Evolutionary conservation across 2,797 vertebrate genomes (phyloP).

Genomic region (Aplochiton taeniatus): DNA sequence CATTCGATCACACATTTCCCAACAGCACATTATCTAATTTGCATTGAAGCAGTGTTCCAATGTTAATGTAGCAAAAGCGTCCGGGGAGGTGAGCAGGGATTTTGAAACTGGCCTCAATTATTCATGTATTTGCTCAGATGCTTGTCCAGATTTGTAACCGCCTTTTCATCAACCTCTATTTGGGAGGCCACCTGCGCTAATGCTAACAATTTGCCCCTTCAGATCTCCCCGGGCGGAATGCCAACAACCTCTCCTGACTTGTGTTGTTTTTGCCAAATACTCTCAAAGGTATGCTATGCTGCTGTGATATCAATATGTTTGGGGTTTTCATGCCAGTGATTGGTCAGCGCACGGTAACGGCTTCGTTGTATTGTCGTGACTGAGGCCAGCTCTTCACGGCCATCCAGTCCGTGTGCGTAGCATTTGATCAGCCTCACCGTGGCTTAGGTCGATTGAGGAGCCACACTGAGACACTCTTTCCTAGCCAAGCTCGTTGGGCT

Average conservation of each 20-base stretch:
- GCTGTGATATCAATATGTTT: neutral
- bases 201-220: slow-evolving; percentile 25
- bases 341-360: neutral
- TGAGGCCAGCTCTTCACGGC: no score
- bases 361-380: no score
- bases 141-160: slow-evolving; percentile 52
- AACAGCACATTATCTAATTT: slow-evolving; percentile 31
- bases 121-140: slow-evolving; percentile 51
- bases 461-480: no score
- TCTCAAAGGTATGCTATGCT: neutral
- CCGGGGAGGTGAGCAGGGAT: slow-evolving; percentile 32
- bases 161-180: slow-evolving; percentile 38
- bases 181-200: slow-evolving; percentile 35
- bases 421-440: no score
- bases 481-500: no score
- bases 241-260: slow-evolving; percentile 18
- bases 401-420: no score
- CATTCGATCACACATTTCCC: slow-evolving; percentile 4
- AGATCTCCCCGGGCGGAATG: neutral
- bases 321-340: neutral
- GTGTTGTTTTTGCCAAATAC: slow-evolving; percentile 24
- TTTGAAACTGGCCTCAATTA: slow-evolving; percentile 46
- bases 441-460: no score
- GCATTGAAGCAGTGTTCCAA: slow-evolving; percentile 43
- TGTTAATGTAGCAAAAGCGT: slow-evolving; percentile 35